Base-by-base conservation (phyloP, 2,888 invertebrate species). In the Rhagophthalmus giganteus region DNA sequence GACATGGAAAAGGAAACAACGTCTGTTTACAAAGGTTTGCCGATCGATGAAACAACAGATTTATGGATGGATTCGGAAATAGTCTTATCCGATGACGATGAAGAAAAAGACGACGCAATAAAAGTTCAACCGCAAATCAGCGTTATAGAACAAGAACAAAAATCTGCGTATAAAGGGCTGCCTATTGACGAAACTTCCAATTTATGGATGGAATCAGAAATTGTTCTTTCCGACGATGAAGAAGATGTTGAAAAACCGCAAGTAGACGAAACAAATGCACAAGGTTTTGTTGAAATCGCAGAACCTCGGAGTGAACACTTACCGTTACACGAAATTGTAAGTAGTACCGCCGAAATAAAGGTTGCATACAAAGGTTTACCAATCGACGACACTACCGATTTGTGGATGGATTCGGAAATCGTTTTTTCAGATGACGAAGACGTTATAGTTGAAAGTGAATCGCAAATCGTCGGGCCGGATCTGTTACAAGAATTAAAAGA, bases 11-110 rank as follows among this genome's bases (percentile, higher is more conserved):
- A n/a, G n/a, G n/a, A n/a, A n/a, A n/a, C n/a, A n/a, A n/a, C n/a
- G n/a, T n/a, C n/a, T n/a, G n/a, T n/a, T n/a, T 59, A 61, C 13
- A 57, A 51, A 45, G 58, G 61, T 11, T 40, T 61, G 30, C 61
- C 61, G 2, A 46, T 59, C 6, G 61, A 61, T 39, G 66, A 66
- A 2, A 58, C 66, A 0, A 47, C 63, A 8, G 65, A 55, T 28
- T 50, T 62, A 4, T 73, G 72, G 72, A 71, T 33, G 41, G 57
- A 35, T 32, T 26, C 41, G 6, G 49, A 45, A 45, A 45, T 53
- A 30, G 38, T 50, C 2, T 2, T 52, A 10, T 31, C 52, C 10
- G 46, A 47, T 13, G 46, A 52, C 8, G 52, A 44, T 8, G 16
- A 13, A 16, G 26, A 20, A 34, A 34, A 2, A 12, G 13, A 37